Conservation (phyloP, 2,113 vertebrate genomes). For the Baryphthengus martii region DNA sequence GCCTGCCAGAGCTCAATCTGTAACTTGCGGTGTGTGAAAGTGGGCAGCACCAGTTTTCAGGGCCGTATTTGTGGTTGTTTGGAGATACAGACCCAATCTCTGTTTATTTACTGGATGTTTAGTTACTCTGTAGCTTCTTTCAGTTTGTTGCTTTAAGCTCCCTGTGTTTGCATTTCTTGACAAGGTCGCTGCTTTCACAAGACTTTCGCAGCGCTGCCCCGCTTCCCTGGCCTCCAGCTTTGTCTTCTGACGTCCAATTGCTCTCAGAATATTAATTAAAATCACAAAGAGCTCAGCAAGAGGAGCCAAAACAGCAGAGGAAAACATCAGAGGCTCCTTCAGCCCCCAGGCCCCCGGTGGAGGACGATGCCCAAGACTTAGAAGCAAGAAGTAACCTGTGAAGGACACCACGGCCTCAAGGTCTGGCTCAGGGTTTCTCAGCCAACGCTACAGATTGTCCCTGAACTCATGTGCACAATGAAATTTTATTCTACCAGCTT, state of each 20-base stretch:
- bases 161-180: background rate
- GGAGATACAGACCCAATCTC: background rate
- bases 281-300: background rate
- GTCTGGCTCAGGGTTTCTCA: background rate
- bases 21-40: background rate
- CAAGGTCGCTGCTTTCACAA: slow-evolving; percentile 63
- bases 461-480: background rate
- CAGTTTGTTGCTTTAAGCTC: slow-evolving; percentile 40
- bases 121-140: background rate
- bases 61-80: background rate
- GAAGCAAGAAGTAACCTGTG: background rate
- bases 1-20: background rate
- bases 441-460: background rate
- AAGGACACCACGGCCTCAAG: background rate
- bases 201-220: slow-evolving; percentile 1
- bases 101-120: background rate
- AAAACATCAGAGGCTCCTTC: background rate
- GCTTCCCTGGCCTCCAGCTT: slow-evolving; percentile 5
- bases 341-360: background rate
- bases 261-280: slow-evolving; percentile 33
- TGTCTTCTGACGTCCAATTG: background rate
- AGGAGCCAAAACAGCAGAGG: background rate
- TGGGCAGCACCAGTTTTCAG: background rate
- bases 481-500: background rate
- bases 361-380: background rate